These are phyloP conservation scores for Mechanitis messenoides DNA, from an alignment of 2,888 invertebrate genomes.

Conservation along the genomic window DNA sequence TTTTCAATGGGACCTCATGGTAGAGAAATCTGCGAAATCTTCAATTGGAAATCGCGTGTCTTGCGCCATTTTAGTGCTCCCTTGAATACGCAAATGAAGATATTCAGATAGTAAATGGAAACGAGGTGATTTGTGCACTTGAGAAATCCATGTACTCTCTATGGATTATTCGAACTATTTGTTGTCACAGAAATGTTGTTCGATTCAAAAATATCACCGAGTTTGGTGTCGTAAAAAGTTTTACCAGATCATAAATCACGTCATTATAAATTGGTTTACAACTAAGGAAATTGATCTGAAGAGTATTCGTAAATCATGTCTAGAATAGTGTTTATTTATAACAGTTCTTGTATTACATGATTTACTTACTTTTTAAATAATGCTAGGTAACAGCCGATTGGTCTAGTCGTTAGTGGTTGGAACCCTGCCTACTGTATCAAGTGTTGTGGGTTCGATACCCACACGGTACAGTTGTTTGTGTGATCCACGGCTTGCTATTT, in stretches of 20 bases:
- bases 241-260: constrained; percentile 64
- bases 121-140: constrained; percentile 24
- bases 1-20: constrained; percentile 55
- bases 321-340: constrained; percentile 35
- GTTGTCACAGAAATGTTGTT: constrained; percentile 18
- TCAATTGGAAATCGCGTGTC: constrained; percentile 59
- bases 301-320: constrained; percentile 60
- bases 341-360: too few relatives aligned
- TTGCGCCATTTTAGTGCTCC: constrained; percentile 36
- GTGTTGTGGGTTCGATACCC: too few relatives aligned
- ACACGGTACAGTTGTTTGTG: too few relatives aligned
- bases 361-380: too few relatives aligned
- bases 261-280: constrained; percentile 68
- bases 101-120: constrained; percentile 30
- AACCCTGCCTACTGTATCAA: too few relatives aligned
- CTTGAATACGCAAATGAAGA: constrained; percentile 39
- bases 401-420: too few relatives aligned
- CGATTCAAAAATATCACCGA: neutral
- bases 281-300: constrained; percentile 54
- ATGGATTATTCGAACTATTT: constrained; percentile 5
- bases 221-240: constrained; percentile 50
- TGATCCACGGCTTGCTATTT: too few relatives aligned
- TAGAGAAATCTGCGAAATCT: constrained; percentile 55
- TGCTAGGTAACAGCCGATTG: too few relatives aligned
- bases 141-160: constrained; percentile 18